Conservation (phyloP, 2,113 vertebrate genomes). For the Zosterops hypoxanthus region DNA sequence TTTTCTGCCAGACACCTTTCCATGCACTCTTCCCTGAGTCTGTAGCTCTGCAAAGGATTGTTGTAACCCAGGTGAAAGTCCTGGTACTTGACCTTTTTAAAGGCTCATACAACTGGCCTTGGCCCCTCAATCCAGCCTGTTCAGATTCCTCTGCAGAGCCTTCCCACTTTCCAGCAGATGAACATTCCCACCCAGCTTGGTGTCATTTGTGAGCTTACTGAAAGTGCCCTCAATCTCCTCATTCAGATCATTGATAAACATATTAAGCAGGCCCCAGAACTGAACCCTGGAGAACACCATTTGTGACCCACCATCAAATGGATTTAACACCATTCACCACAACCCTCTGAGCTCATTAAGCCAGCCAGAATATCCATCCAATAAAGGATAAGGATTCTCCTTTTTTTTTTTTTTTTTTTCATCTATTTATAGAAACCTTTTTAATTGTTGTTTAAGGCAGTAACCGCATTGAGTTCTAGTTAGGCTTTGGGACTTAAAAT, state of each 20-base stretch:
- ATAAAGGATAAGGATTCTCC: neutral
- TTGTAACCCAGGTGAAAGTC: neutral
- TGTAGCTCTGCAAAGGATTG: neutral
- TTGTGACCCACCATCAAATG: accelerated
- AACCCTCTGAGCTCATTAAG: neutral
- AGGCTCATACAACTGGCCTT: neutral
- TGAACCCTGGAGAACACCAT: neutral
- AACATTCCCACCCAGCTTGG: neutral
- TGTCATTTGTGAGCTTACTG: neutral
- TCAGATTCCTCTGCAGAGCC: neutral
- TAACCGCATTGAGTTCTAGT: neutral
- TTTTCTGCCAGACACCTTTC: neutral
- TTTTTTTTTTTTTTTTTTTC: neutral
- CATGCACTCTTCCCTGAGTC: neutral
- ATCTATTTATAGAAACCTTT: neutral
- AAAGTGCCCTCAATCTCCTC: neutral
- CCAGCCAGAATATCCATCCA: neutral
- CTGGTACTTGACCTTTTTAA: neutral
- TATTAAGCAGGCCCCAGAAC: neutral
- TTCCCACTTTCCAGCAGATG: neutral
- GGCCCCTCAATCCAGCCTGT: neutral
- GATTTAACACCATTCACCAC: neutral
- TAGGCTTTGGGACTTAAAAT: neutral
- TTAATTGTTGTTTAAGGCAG: neutral
- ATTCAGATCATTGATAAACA: neutral